These are phyloP conservation scores for Proctacanthus coquilletti DNA, from an alignment of 1,140 invertebrate species.

Conservation along the genomic window DNA sequence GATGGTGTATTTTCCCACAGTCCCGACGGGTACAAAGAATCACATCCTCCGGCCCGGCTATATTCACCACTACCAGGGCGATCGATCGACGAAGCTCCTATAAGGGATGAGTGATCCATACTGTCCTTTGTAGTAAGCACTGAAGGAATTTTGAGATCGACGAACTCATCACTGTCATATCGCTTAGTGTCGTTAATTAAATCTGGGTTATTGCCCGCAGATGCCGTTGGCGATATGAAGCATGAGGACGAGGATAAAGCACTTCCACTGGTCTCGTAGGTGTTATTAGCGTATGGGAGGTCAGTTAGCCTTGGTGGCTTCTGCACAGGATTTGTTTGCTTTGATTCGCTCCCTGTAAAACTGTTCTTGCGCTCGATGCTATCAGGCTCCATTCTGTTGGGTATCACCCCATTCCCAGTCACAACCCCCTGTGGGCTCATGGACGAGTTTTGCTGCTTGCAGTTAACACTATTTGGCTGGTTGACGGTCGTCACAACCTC, in stretches of 20 bases:
- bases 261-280: conserved; percentile 43
- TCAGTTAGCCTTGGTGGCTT: conserved; percentile 51
- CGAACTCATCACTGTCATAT: conserved; percentile 35
- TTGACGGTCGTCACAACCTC: conserved; percentile 50
- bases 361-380: conserved; percentile 4
- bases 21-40: conserved; percentile 53
- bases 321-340: conserved; percentile 46
- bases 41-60: conserved; percentile 43
- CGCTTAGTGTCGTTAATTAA: conserved; percentile 61
- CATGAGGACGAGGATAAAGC: conserved; percentile 39
- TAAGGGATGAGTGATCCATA: conserved; percentile 6
- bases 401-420: conserved; percentile 21
- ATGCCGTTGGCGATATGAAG: conserved; percentile 51
- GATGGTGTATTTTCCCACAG: conserved; percentile 39
- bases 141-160: conserved; percentile 16
- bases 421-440: conserved; percentile 27
- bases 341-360: no score
- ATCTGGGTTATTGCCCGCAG: conserved; percentile 62
- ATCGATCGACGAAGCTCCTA: conserved; percentile 12
- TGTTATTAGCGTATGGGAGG: conserved; percentile 41
- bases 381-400: conserved; percentile 17
- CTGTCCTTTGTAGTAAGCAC: conserved; percentile 5
- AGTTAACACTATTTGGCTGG: conserved; percentile 32
- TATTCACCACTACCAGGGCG: conserved; percentile 50
- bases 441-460: conserved; percentile 27